These are phyloP conservation scores for Penaeus vannamei DNA, from an alignment of 1,140 invertebrate species.

Conservation along the genomic window DNA sequence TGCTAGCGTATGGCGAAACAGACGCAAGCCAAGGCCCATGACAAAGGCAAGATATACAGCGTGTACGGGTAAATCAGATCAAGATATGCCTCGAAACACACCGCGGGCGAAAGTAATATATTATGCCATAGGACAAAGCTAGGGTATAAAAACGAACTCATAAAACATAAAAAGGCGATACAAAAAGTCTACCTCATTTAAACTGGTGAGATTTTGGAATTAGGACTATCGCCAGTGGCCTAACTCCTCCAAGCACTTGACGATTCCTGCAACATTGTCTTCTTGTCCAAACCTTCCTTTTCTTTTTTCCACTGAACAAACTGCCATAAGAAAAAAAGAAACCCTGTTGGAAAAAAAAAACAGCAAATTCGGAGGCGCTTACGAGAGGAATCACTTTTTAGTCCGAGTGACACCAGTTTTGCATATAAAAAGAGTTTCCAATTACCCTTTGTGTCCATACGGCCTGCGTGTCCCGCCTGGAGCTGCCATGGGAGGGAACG, in stretches of 20 bases:
- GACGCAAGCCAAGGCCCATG: neutral
- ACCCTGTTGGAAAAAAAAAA: constrained; percentile 8
- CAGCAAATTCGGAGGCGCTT: constrained; percentile 54
- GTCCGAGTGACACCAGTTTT: constrained; percentile 63
- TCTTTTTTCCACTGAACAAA: no score
- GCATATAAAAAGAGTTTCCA: constrained; percentile 61
- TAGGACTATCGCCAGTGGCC: no score
- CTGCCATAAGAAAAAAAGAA: no score
- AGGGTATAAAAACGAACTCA: constrained; percentile 3
- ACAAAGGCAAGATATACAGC: constrained; percentile 27
- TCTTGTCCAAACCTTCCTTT: no score
- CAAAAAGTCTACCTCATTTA: no score
- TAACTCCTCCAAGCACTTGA: no score
- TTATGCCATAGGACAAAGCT: constrained; percentile 36
- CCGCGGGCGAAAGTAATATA: constrained; percentile 43
- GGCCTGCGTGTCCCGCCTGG: constrained; percentile 38
- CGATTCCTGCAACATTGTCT: no score
- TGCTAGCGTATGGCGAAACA: no score
- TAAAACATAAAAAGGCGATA: constrained; percentile 20
- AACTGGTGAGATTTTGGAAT: no score
- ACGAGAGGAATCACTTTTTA: constrained; percentile 59
- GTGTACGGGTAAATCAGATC: constrained; percentile 51
- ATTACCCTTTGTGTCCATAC: constrained; percentile 55
- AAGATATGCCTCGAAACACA: constrained; percentile 53
- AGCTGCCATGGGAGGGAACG: neutral